Evolutionary conservation across 2,888 invertebrate genomes (phyloP).

Genomic region (Peribatodes rhomboidaria): DNA sequence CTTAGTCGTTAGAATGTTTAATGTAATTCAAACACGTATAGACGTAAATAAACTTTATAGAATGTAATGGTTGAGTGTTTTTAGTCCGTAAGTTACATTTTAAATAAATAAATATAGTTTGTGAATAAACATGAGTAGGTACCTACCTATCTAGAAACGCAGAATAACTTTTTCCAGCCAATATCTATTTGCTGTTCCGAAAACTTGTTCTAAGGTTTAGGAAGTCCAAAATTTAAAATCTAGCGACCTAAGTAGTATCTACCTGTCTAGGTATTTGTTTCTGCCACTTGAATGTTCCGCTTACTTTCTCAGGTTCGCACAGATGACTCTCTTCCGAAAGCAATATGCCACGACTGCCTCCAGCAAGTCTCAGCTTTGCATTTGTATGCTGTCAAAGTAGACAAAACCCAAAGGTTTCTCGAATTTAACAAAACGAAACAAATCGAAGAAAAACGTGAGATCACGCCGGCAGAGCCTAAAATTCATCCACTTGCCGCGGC

Average conservation of each 20-base stretch:
- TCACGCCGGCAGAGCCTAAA: slow-evolving; percentile 49
- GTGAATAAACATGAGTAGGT: no score
- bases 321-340: slow-evolving; percentile 79
- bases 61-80: no score
- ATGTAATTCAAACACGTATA: no score
- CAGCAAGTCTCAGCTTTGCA: slow-evolving; percentile 76
- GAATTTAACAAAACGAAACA: slow-evolving; percentile 74
- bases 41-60: no score
- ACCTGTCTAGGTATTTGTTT: not conserved
- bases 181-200: no score
- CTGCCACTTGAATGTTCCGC: not conserved
- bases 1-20: no score
- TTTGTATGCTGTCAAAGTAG: slow-evolving; percentile 77
- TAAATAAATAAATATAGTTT: no score
- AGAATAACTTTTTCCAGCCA: no score
- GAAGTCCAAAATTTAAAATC: no score
- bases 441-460: slow-evolving; percentile 60
- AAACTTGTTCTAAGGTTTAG: no score
- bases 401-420: slow-evolving; percentile 80
- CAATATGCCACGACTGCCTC: slow-evolving; percentile 82
- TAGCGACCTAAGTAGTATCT: not conserved
- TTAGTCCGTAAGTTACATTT: no score
- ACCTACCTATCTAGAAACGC: no score
- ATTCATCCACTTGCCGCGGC: slow-evolving; percentile 59
- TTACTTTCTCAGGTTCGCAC: slow-evolving; percentile 66